Base-by-base conservation (phyloP, 2,113 vertebrate species). In the Phalacrocorax aristotelis region DNA sequence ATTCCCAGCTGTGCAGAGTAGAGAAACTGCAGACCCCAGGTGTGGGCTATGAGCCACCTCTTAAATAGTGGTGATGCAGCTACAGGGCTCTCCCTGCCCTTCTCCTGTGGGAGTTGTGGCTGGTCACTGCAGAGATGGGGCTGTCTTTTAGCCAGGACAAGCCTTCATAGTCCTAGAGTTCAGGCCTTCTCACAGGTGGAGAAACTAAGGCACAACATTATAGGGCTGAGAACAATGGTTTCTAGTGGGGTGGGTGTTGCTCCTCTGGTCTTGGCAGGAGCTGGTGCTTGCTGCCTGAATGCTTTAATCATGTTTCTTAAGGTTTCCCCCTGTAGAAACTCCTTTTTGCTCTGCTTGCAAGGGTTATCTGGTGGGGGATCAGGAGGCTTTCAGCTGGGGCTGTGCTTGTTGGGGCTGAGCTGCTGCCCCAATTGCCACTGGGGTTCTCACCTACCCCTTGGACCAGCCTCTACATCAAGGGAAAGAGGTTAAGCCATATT, bases 91-190 rank as follows among this genome's bases (percentile, higher is more conserved):
- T 68, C 9, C 26, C 15, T 49, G 17, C 27, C 9, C 27, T 68
- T 54, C 19, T 57, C 3, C 14, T 29, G 30, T 17, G 10, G 22
- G 11, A 49, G 15, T 2, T 72, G 44, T 9, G 48, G 30, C 5
- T 1, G 9, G 4, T 12, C 2, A 2, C 36, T 54, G 49, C 5
- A 15, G 62, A 19, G 34, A 4, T 22, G 11, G 36, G 10, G 25
- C 21, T 40, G 44, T 44, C 5, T 22, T 34, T 68, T 11, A 11
- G 8, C 22, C 13, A 19, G 61, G 44, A 22, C 9, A 34, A 30
- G 22, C 18, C 65, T 64, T 51, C 20, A 7, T 18, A 2, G 1
- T 14, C 32, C 27, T 11, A 0, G 7, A 11, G 22, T 21, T 27
- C 13, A 16, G 13, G 29, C 23, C 32, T 51, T 23, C 69, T 82